Evolutionary conservation across 1,140 invertebrate species (phyloP), one percentile per base, ranked within the genome.

Genomic region (Hestina assimilis): DNA sequence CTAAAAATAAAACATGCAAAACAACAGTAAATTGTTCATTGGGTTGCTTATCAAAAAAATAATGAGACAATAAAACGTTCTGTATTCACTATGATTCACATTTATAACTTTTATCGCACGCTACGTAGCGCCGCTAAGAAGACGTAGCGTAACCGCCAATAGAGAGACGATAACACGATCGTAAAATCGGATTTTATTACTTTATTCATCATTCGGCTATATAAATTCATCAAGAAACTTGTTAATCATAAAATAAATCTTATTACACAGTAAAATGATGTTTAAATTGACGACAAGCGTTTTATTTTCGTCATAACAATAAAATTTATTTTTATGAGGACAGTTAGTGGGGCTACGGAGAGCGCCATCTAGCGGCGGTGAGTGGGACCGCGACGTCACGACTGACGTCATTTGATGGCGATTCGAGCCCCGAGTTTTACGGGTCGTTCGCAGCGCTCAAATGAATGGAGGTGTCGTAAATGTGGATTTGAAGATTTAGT

Each of bases 261-360:
- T 88, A 88, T 81, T 85, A 79, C 82, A 79, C 69, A 79, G 72
- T 87, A 78, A 87, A 86, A 85, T 85, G 72, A 83, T 83, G 82
- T 88, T 88, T 84, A 88, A 88, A 88, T 88, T 83, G 85, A 85
- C 78, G 85, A 85, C 82, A 87, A 84, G 80, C 82, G 80, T 88
- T 87, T 88, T 88, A 88, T 88, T 87, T 85, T 88, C 83, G 78
- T 80, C 83, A 88, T 88, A 88, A 88, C 82, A 86, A 88, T 88
- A 88, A 88, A 87, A 87, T 88, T 88, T 84, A 85, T 85, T 88
- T 88, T 88, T 88, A 88, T 72, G 82, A 85, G 74, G 69, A 38
- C 54, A 38, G 38, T 60, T 67, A 66, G 55, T 66, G 62, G 31
- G 61, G 69, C 60, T 63, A 15, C 41, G 60, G 61, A 66, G 51